Evolutionary conservation across 2,113 vertebrate species (phyloP), one percentile per base, ranked within the genome.

Genomic region (Oncorhynchus tshawytscha): DNA sequence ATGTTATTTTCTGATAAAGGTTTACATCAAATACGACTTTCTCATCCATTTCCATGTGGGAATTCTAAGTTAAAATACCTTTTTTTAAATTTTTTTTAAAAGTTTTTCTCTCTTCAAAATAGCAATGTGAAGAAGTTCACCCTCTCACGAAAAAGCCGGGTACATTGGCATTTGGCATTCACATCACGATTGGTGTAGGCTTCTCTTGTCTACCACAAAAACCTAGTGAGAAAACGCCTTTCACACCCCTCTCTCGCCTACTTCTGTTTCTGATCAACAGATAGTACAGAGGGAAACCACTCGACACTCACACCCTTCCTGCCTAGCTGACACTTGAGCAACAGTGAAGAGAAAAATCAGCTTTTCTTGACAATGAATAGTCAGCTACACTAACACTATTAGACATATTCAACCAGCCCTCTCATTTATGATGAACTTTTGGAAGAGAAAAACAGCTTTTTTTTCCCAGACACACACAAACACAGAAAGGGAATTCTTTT

Each of bases 231-330:
- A 85, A 71, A 45, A 87, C 91, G 82, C 91, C 91, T 89, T 83
- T 91, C 71, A 85, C 91, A 91, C 87, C 78, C 82, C 77, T 29
- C 0, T 27, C 82, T 85, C 34, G 0, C 74, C 82, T 34, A 34
- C 34, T 78, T 70, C 72, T 77, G 72, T 77, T 79, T 90, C 77
- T 89, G 87, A 91, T 90, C 85, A 91, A 79, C 77, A 82, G 88
- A 85, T 71, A 86, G 74, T 78, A 73, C 65, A 72, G 71, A 94
- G 94, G n/a, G 94, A 94, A 94, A 94, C 93, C 91, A 74, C 91
- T 84, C 71, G 79, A 65, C 49, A 82, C 81, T 90, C 85, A 90
- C 88, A 82, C 94, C 94, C 94, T 94, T 94, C 92, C 93, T 94
- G 93, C 81, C 77, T 83, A 48, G 3, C 78, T 85, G 81, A 88